phyloP scores from a whole-genome alignment of 2,797 vertebrate genomes.

The Leuciscus waleckii region DNA sequence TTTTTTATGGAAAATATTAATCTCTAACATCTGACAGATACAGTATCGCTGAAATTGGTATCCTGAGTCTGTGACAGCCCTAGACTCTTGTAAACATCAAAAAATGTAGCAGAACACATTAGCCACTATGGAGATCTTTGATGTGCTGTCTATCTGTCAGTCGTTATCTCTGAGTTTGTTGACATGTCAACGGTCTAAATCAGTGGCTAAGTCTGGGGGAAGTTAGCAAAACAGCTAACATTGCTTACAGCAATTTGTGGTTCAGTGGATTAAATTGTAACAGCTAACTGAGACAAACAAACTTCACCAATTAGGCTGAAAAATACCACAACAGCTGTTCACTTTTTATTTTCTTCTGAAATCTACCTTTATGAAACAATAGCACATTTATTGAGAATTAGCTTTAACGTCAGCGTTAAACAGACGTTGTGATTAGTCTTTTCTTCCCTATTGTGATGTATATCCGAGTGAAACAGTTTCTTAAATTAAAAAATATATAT shows the following conservation, averaged over 20 bases:
- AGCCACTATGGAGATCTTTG: background rate
- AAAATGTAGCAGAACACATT: background rate
- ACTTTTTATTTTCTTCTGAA: background rate
- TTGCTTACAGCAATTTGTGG: background rate
- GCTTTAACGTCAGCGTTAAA: background rate
- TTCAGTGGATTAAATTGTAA: background rate
- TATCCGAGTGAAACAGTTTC: too few species aligned
- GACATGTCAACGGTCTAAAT: background rate
- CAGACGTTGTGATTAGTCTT: background rate
- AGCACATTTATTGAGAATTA: background rate
- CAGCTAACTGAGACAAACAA: background rate
- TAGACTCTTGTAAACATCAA: background rate
- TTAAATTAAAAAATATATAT: too few species aligned
- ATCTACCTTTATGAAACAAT: background rate
- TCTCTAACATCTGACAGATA: background rate
- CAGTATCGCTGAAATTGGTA: background rate
- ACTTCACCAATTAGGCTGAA: background rate
- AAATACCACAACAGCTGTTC: background rate
- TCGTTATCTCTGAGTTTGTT: conserved; percentile 4
- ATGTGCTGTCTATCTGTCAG: background rate
- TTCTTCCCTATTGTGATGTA: background rate
- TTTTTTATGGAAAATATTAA: background rate
- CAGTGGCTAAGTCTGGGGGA: background rate
- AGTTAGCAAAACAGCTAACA: conserved; percentile 2
- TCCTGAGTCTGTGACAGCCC: background rate